Conservation (phyloP, 2,113 vertebrate genomes). For the Silurus meridionalis region DNA sequence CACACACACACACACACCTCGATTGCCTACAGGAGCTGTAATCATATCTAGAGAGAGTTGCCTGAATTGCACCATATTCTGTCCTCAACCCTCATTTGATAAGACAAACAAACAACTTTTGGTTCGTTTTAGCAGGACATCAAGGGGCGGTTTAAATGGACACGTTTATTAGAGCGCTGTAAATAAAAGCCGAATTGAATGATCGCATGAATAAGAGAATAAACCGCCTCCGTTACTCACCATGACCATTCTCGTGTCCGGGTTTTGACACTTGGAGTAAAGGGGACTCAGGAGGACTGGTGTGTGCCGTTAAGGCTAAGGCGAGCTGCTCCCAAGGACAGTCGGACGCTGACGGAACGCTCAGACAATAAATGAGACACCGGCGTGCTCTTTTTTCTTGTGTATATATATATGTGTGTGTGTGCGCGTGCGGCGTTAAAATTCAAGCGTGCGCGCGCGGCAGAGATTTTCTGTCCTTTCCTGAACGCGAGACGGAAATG, state of each 20-base stretch:
- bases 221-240: slow-evolving; percentile 79
- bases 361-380: slow-evolving; percentile 50
- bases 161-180: no score
- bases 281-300: neutral
- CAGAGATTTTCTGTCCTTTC: slow-evolving; percentile 18
- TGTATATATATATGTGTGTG: neutral
- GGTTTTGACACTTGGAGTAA: slow-evolving; percentile 69
- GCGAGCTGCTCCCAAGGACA: slow-evolving; percentile 48
- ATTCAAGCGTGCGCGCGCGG: slow-evolving; percentile 18
- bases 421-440: slow-evolving; percentile 6
- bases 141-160: neutral
- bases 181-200: neutral
- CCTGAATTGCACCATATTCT: slow-evolving; percentile 26
- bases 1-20: slow-evolving; percentile 27
- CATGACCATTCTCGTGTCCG: slow-evolving; percentile 95
- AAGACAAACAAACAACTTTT: neutral
- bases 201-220: neutral
- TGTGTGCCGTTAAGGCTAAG: neutral
- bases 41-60: slow-evolving; percentile 20
- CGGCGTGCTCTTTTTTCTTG: neutral
- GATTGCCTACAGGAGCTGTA: slow-evolving; percentile 24
- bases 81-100: slow-evolving; percentile 30
- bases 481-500: slow-evolving; percentile 47
- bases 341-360: slow-evolving; percentile 46
- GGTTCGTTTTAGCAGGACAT: neutral